Conservation (phyloP, 2,797 vertebrate genomes). For the Glossophaga mutica region DNA sequence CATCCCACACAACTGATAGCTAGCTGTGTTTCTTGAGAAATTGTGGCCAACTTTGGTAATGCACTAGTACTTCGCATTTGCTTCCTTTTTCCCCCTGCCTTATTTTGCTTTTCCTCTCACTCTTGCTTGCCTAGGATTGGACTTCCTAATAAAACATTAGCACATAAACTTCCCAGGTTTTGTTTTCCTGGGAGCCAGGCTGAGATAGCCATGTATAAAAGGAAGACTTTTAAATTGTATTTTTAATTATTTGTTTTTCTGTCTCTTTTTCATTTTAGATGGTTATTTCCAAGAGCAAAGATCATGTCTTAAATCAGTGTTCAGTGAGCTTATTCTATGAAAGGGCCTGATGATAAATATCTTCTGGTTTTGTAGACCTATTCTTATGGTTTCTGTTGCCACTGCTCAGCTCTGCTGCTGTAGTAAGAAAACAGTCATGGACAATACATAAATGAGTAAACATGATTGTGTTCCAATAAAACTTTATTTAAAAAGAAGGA, state of each 20-base stretch:
- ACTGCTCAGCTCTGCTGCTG: background rate
- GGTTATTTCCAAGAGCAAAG: background rate
- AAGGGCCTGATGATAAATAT: background rate
- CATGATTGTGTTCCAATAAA: background rate
- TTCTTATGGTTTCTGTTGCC: background rate
- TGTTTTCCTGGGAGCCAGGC: background rate
- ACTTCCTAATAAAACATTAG: background rate
- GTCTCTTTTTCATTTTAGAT: constrained; percentile 74
- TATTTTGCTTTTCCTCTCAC: background rate
- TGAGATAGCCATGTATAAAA: background rate
- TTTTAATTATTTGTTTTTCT: background rate
- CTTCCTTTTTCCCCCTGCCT: background rate
- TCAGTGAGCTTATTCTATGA: background rate
- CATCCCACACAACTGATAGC: background rate
- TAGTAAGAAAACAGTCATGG: background rate
- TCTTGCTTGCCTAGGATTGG: background rate
- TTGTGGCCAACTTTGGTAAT: background rate
- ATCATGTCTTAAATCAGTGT: background rate
- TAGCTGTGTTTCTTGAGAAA: background rate
- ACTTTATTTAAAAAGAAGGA: constrained; percentile 33
- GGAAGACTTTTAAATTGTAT: background rate
- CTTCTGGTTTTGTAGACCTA: background rate
- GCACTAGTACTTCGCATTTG: background rate
- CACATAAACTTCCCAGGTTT: background rate
- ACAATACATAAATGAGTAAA: background rate